These are phyloP conservation scores for Aphrophora alni DNA, from an alignment of 2,888 invertebrate species.

Conservation along the genomic window DNA sequence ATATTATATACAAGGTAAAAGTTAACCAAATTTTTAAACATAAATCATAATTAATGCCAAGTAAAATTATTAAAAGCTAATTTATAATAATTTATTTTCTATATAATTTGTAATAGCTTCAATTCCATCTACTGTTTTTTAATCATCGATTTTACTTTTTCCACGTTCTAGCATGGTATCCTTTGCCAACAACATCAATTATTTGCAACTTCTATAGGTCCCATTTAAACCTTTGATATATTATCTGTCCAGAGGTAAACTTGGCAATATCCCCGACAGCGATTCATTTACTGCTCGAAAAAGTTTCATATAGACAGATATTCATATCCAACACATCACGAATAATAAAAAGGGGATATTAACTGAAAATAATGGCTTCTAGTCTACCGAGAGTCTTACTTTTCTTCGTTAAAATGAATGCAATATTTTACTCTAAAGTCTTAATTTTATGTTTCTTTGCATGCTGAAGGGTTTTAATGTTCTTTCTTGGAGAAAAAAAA, in stretches of 20 bases:
- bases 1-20: too few species aligned
- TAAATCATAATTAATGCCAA: too few species aligned
- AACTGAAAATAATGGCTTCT: neutral
- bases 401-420: neutral
- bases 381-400: neutral
- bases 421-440: neutral
- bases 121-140: neutral
- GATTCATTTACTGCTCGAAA: neutral
- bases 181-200: neutral
- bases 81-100: too few species aligned
- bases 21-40: too few species aligned
- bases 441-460: neutral
- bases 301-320: neutral
- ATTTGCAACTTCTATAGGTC: neutral
- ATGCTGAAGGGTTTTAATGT: neutral
- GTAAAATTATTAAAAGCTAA: too few species aligned
- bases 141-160: neutral
- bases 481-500: neutral
- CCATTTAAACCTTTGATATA: neutral
- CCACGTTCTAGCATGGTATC: neutral
- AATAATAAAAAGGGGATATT: neutral
- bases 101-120: too few species aligned
- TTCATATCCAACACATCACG: slow-evolving; percentile 6
- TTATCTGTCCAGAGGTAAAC: neutral
- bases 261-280: neutral